Evolutionary conservation across 2,113 vertebrate genomes (phyloP), one percentile per base, ranked within the genome.

Genomic region (Mandrillus leucophaeus): DNA sequence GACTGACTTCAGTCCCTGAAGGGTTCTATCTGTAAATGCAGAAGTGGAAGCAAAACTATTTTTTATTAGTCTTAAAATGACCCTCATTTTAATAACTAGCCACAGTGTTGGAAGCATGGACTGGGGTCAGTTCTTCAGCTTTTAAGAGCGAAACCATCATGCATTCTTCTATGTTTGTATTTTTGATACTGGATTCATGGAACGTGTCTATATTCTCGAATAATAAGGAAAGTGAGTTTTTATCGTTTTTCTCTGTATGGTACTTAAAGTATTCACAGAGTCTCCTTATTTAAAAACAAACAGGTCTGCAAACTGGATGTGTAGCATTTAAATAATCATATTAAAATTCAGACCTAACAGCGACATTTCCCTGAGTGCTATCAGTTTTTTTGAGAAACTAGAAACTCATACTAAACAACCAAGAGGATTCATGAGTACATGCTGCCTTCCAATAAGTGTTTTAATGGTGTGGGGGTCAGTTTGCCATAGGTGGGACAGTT

Each of bases 261-360:
- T 96, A 96, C 97, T 98, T 97, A 93, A 97, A 98, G 97, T 96
- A 97, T 98, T 98, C 98, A 98, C 96, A 97, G 90, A 93, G 92
- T 98, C 92, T 93, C 95, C 98, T 98, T 98, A 97, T 98, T 99
- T 98, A 98, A 98, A 99, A 98, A 98, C 98, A 99, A 98, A 98
- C 98, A 98, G 97, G 93, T 98, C 98, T 98, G 98, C 98, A 98
- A 98, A 98, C 98, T 98, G 97, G 98, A 98, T 96, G 98, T 95
- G 97, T 91, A 98, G 98, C 98, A 99, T 99, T 98, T 98, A 98
- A 99, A 98, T 99, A 98, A 97, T 98, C 97, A n/a, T 97, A 98
- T 99, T 98, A 98, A 98, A 98, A 99, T 99, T 98, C 98, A 99
- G 73, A 97, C 95, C 95, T 93, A 96, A 97, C 97, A 94, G 97